Conservation (phyloP, 2,113 vertebrate genomes). For the Cairina moschata region DNA sequence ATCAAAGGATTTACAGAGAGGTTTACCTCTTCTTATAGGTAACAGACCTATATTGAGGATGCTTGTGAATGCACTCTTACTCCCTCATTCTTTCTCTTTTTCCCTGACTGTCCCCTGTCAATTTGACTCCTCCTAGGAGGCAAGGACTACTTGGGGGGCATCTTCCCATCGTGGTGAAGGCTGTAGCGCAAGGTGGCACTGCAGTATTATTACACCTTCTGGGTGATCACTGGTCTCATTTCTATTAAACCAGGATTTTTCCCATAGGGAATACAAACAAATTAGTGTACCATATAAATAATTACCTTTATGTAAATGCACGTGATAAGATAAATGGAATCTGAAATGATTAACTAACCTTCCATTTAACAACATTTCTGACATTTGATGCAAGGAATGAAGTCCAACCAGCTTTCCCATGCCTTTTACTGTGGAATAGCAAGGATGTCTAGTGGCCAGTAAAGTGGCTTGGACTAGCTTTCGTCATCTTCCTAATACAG, state of each 20-base stretch:
- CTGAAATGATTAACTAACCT: slow-evolving; percentile 73
- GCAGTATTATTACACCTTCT: slow-evolving; percentile 21
- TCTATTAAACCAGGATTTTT: slow-evolving; percentile 19
- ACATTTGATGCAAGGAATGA: slow-evolving; percentile 48
- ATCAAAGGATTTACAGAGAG: not conserved
- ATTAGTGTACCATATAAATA: slow-evolving; percentile 69
- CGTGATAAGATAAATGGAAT: slow-evolving; percentile 63
- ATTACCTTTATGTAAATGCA: slow-evolving; percentile 61
- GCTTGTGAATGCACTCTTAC: not conserved
- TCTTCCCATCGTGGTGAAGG: not conserved
- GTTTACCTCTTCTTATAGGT: not conserved
- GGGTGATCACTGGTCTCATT: not conserved
- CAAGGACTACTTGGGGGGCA: not conserved
- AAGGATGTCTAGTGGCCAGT: slow-evolving; percentile 11
- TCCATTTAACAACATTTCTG: slow-evolving; percentile 66
- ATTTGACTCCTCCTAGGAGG: not conserved
- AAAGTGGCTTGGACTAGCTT: slow-evolving; percentile 10
- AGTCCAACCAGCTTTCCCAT: slow-evolving; percentile 47
- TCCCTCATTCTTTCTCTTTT: not conserved
- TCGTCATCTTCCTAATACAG: slow-evolving; percentile 18
- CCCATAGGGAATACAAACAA: slow-evolving; percentile 53
- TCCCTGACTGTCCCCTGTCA: not conserved
- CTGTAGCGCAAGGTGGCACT: slow-evolving; percentile 58
- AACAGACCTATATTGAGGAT: not conserved
- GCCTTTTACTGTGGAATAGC: slow-evolving; percentile 29